Percentiles rank a stretch among this genome's conserved stretches.
Conservation (phyloP, 1,140 invertebrate species). For the Cydia pomonella region DNA sequence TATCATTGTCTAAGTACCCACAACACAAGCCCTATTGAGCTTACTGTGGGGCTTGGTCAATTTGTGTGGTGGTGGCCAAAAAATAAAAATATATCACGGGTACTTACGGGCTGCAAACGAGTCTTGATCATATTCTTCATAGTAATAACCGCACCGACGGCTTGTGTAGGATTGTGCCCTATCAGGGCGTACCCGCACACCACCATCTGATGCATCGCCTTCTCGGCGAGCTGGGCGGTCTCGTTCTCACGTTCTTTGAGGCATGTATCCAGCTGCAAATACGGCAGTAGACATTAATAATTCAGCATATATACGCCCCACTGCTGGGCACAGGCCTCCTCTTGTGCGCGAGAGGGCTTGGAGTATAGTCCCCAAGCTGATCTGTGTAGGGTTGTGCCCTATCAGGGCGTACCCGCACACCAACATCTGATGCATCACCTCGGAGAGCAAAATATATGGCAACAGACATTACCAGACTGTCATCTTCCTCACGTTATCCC, state of each 20-base stretch:
- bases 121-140: slow-evolving; percentile 63
- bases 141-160: slow-evolving; percentile 53
- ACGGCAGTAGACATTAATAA: too few relatives aligned
- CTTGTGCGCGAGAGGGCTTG: too few relatives aligned
- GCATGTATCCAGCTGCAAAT: slow-evolving; percentile 53
- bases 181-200: slow-evolving; percentile 71
- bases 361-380: slow-evolving; percentile 10
- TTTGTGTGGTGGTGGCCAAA: too few relatives aligned
- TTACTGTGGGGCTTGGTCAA: too few relatives aligned
- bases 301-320: too few relatives aligned
- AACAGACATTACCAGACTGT: too few relatives aligned
- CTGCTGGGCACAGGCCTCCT: neutral
- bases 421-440: slow-evolving; percentile 74
- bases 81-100: too few relatives aligned
- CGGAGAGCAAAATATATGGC: too few relatives aligned
- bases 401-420: slow-evolving; percentile 71
- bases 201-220: slow-evolving; percentile 73
- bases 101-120: slow-evolving; percentile 61
- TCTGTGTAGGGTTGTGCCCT: slow-evolving; percentile 64
- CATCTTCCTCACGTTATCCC: too few relatives aligned
- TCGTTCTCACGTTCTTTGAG: slow-evolving; percentile 54
- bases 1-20: too few relatives aligned
- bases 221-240: slow-evolving; percentile 61
- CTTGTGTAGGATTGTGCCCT: slow-evolving; percentile 65
- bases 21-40: too few relatives aligned